Percentiles rank a stretch among this genome's conserved stretches.
Evolutionary conservation across 2,113 vertebrate species (phyloP).

Genomic region (Rostratula benghalensis): DNA sequence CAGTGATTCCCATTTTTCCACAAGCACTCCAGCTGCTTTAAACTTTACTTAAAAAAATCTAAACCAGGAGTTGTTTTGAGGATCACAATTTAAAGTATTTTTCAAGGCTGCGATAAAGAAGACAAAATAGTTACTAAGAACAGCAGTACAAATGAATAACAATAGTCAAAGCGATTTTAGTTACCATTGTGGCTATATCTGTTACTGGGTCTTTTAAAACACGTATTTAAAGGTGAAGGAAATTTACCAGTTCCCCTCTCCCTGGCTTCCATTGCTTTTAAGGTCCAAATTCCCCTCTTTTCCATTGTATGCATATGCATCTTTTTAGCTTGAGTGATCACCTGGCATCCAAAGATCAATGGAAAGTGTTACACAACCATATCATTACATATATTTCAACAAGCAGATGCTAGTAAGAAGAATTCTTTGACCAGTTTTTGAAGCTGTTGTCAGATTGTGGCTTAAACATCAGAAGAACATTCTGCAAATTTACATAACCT

Average conservation of each 20-base stretch:
- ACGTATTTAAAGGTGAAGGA: not conserved
- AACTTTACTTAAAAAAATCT: not conserved
- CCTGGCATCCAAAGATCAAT: constrained; percentile 57
- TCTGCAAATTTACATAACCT: constrained; percentile 40
- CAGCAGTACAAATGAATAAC: not conserved
- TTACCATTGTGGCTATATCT: not conserved
- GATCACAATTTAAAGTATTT: not conserved
- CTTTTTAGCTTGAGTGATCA: constrained; percentile 60
- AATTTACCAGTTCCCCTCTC: not conserved
- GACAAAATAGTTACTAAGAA: not conserved
- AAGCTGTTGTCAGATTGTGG: constrained; percentile 51
- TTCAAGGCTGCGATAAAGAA: not conserved
- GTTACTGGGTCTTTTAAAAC: not conserved
- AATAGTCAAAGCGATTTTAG: not conserved
- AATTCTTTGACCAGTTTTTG: constrained; percentile 48
- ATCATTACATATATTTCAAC: constrained; percentile 53
- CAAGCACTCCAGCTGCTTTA: constrained; percentile 23
- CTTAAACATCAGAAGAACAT: constrained; percentile 47
- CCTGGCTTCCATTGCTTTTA: not conserved
- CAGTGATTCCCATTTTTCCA: constrained; percentile 30
- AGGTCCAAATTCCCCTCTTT: not conserved
- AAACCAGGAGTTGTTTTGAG: not conserved
- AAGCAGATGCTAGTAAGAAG: constrained; percentile 46
- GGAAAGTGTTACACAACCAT: constrained; percentile 34
- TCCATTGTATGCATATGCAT: constrained; percentile 43